A percentile compares a stretch with the other conserved stretches of the same genome.
phyloP scores from a whole-genome alignment of 2,888 invertebrate species.

The Melinaea menophilus region DNA sequence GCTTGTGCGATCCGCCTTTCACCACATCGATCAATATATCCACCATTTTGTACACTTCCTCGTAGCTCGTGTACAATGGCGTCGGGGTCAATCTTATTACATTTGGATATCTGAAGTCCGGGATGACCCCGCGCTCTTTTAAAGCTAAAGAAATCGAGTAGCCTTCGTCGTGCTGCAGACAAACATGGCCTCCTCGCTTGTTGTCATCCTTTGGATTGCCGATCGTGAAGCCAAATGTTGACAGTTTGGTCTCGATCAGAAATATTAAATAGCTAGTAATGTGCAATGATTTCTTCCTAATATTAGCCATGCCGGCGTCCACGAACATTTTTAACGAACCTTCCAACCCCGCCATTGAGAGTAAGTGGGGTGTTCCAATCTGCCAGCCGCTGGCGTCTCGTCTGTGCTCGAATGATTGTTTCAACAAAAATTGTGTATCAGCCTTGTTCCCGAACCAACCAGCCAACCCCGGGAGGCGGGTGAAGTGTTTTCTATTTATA shows the following conservation, averaged over 20 bases:
- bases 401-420: constrained; percentile 61
- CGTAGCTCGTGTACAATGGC: constrained; percentile 60
- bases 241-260: constrained; percentile 52
- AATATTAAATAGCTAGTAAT: constrained; percentile 64
- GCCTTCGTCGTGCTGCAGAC: constrained; percentile 57
- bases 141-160: constrained; percentile 58
- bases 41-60: constrained; percentile 56
- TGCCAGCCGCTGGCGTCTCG: constrained; percentile 61
- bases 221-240: constrained; percentile 49
- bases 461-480: constrained; percentile 51
- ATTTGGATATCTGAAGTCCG: constrained; percentile 61
- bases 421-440: constrained; percentile 54
- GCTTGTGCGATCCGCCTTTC: constrained; percentile 46
- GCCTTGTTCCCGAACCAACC: constrained; percentile 64
- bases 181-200: constrained; percentile 60
- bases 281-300: constrained; percentile 60
- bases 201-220: constrained; percentile 54
- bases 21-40: constrained; percentile 53
- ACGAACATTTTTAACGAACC: constrained; percentile 54
- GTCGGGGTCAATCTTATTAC: constrained; percentile 57
- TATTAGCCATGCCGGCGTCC: constrained; percentile 54
- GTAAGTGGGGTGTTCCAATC: constrained; percentile 53
- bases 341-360: constrained; percentile 61
- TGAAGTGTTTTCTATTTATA: constrained; percentile 59
- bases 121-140: constrained; percentile 51